Base-by-base conservation (phyloP, 1,140 invertebrate genomes). In the Papilio dardanus region DNA sequence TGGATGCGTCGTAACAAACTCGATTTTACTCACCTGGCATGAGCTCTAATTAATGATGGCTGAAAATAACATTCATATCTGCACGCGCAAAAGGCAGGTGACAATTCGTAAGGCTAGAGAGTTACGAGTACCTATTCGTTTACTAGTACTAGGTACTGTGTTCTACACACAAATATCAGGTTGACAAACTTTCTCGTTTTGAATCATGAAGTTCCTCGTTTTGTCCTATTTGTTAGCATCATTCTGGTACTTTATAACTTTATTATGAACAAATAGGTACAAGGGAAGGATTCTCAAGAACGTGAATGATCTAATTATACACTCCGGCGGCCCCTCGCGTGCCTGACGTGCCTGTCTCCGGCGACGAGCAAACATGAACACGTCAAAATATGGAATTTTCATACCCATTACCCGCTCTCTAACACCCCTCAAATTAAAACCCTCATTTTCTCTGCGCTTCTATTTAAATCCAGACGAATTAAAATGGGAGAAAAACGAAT, bases 241-340 rank as follows among this genome's bases (percentile, higher is more conserved):
- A 24, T 28, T 28, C 10, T 50, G n/a, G n/a, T 6, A 19, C 24
- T 14, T 62, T 8, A 14, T 30, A 31, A 35, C n/a, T 66, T 66
- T 66, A 66, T 66, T 33, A 66, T 14, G 65, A 33, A 31, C 19
- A 69, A 69, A 37, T 21, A 69, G 67, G 5, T 66, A 77, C 77
- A 77, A 50, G 69, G 77, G 71, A 75, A 74, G 37, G 75, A 74
- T 79, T 77, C 75, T 74, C 77, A 74, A 50, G 84, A 83, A 80
- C 74, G 75, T 79, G 80, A 81, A 81, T 80, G 82, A 80, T 88
- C 89, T 90, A 90, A 90, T 90, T 87, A 89, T 91, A 91, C 77
- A 74, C 76, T 54, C 81, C 85, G 75, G 76, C 76, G 77, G 82
- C 80, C 80, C 83, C 77, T 82, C 85, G 88, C 88, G 82, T 89